phyloP scores from a whole-genome alignment of 2,113 vertebrate genomes.

The Proterorhinus semilunaris region DNA sequence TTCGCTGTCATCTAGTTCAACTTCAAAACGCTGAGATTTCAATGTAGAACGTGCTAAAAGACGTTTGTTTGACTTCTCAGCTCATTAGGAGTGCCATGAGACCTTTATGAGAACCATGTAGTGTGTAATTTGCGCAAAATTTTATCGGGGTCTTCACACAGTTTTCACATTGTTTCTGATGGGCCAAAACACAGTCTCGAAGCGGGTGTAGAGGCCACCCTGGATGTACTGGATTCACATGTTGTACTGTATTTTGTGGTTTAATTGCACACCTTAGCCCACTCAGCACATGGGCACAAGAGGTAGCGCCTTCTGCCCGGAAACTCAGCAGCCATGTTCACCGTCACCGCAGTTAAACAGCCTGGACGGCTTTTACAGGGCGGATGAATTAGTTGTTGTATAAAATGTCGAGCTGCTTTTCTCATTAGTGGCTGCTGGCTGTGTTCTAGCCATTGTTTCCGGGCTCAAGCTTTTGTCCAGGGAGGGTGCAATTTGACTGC shows the following conservation, averaged over 20 bases:
- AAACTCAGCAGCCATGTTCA: constrained; percentile 41
- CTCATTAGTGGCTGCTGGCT: constrained; percentile 47
- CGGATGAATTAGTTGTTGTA: constrained; percentile 38
- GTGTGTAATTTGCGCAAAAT: constrained; percentile 30
- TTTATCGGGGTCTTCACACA: constrained; percentile 52
- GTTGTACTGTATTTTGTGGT: constrained; percentile 5
- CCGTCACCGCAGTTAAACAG: constrained; percentile 17
- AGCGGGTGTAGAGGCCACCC: constrained; percentile 41
- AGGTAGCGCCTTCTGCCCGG: constrained; percentile 21
- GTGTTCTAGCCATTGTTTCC: constrained; percentile 50
- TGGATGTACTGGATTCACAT: constrained; percentile 25
- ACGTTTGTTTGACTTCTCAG: constrained; percentile 32
- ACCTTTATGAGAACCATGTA: constrained; percentile 31
- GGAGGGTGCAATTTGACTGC: constrained; percentile 24
- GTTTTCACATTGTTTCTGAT: constrained; percentile 58
- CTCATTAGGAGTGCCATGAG: constrained; percentile 1
- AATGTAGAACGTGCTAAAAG: constrained; percentile 37
- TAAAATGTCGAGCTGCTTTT: constrained; percentile 41
- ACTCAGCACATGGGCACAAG: not conserved
- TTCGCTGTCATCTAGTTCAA: constrained; percentile 28
- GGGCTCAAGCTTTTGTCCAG: constrained; percentile 38
- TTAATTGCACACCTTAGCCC: constrained; percentile 24
- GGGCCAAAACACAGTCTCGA: constrained; percentile 32
- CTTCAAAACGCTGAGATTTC: constrained; percentile 28
- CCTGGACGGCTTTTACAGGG: constrained; percentile 41